Conservation (phyloP, 2,797 vertebrate species). For the Scleropages formosus region DNA sequence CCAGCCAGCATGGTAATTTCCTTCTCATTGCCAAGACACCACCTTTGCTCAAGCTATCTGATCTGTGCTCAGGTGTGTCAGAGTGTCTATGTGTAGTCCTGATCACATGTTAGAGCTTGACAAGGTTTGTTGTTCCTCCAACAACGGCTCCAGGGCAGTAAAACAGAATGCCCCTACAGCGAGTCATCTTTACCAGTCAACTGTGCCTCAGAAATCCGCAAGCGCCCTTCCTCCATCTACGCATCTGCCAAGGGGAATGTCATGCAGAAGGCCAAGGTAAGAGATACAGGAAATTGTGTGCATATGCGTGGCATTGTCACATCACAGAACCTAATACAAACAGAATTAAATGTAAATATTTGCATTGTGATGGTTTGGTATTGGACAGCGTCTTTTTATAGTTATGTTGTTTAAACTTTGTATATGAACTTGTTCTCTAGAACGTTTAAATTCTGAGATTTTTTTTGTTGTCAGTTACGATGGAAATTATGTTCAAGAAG, state of each 20-base stretch:
- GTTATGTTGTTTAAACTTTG: too few species aligned
- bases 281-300: not conserved
- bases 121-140: not conserved
- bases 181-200: constrained; percentile 80
- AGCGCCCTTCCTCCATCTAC: constrained; percentile 78
- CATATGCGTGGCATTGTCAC: too few species aligned
- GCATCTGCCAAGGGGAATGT: constrained; percentile 78
- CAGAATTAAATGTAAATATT: too few species aligned
- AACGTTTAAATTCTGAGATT: too few species aligned
- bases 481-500: too few species aligned
- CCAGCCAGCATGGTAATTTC: constrained; percentile 65
- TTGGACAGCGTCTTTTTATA: too few species aligned
- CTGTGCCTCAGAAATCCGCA: constrained; percentile 80
- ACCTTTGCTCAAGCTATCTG: not conserved
- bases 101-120: not conserved
- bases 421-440: too few species aligned
- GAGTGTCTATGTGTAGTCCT: not conserved
- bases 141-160: constrained; percentile 37
- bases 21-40: not conserved
- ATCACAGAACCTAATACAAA: too few species aligned
- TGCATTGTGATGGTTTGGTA: too few species aligned
- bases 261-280: constrained; percentile 90
- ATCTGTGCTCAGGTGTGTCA: not conserved
- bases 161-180: constrained; percentile 58
- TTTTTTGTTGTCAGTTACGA: too few species aligned